Conservation (phyloP, 2,113 vertebrate genomes). For the Rousettus leschenaultii region DNA sequence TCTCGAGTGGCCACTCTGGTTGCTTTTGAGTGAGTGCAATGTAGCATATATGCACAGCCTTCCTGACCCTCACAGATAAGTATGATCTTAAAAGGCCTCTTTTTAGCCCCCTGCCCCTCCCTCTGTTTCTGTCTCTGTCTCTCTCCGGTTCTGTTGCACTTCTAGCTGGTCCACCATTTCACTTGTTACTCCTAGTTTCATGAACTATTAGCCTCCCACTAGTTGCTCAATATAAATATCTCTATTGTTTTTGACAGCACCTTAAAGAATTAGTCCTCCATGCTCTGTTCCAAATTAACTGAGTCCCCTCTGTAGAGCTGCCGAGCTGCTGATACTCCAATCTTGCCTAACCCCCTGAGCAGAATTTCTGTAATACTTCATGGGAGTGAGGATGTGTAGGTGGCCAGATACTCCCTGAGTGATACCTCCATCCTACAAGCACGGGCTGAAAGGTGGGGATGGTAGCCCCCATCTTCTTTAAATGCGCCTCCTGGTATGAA, state of each 20-base stretch:
- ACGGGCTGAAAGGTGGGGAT: not conserved
- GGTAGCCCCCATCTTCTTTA: not conserved
- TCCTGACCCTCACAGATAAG: not conserved
- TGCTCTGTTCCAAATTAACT: not conserved
- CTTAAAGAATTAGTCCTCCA: not conserved
- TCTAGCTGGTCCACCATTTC: not conserved
- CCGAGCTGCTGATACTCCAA: not conserved
- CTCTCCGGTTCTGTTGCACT: not conserved
- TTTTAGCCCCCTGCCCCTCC: not conserved
- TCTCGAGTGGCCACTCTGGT: not conserved
- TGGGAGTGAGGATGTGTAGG: not conserved
- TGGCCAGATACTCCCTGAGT: not conserved
- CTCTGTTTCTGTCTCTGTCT: not conserved
- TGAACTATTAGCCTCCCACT: not conserved
- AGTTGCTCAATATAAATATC: conserved; percentile 15
- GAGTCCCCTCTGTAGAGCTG: not conserved
- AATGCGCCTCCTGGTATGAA: not conserved
- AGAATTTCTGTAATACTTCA: not conserved
- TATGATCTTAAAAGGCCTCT: not conserved
- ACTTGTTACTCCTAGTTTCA: conserved; percentile 8
- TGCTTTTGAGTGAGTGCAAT: not conserved
- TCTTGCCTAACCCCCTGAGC: not conserved
- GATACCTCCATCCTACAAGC: not conserved
- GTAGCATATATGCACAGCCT: not conserved
- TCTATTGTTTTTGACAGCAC: not conserved